A percentile compares a stretch with the other conserved stretches of the same genome.
These are phyloP conservation scores for Pogonognathellus flavescens DNA, from an alignment of 1,140 invertebrate species.

Conservation along the genomic window DNA sequence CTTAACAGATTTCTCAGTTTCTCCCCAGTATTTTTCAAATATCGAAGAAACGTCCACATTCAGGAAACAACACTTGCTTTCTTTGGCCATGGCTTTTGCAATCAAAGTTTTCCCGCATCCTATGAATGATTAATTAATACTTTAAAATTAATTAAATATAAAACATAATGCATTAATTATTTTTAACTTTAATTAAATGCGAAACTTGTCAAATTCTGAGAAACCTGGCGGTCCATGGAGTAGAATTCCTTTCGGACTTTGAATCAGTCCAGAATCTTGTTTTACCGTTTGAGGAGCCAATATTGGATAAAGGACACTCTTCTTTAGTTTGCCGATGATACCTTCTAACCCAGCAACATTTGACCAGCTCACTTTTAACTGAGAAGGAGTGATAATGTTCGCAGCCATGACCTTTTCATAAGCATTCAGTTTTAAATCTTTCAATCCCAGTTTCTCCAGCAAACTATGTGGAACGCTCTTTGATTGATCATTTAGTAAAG, in stretches of 20 bases:
- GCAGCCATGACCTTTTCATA: too few species aligned
- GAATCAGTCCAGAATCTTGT: background rate
- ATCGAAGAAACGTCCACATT: conserved; percentile 93
- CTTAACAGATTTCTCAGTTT: conserved; percentile 95
- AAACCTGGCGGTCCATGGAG: background rate
- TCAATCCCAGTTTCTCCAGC: too few species aligned
- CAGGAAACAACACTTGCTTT: conserved; percentile 93
- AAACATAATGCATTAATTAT: too few species aligned
- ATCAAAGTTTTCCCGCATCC: conserved; percentile 92
- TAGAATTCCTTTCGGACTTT: background rate
- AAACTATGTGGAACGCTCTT: too few species aligned
- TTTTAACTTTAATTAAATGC: too few species aligned
- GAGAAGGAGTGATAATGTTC: background rate
- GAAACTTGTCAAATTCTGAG: background rate
- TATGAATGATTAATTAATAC: too few species aligned
- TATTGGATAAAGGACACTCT: background rate
- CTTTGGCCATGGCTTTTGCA: conserved; percentile 93
- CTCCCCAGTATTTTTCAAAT: conserved; percentile 98
- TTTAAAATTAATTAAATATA: too few species aligned
- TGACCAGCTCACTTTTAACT: background rate
- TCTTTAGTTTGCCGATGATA: background rate
- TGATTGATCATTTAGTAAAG: too few species aligned
- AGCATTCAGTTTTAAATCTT: too few species aligned
- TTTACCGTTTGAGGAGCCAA: too few species aligned
- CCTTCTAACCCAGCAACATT: background rate